Percentiles rank a stretch among this genome's conserved stretches.
These are phyloP conservation scores for Brenthis daphne DNA, from an alignment of 2,888 invertebrate species.

Conservation along the genomic window DNA sequence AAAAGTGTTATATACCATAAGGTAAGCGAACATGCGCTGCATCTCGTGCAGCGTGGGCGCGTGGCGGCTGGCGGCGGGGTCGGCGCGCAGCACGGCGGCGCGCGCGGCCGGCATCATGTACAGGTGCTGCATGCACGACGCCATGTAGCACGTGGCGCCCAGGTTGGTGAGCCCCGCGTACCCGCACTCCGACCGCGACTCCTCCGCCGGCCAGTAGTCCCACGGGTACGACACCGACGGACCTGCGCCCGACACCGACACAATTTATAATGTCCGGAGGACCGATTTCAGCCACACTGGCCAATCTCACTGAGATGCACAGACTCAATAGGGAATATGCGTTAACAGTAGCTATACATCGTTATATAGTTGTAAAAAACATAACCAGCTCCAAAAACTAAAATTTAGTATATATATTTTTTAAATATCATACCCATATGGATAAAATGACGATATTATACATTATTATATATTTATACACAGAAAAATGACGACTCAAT, in stretches of 20 bases:
- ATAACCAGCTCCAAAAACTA: too few relatives aligned
- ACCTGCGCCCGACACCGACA: constrained; percentile 58
- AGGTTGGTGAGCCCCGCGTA: constrained; percentile 97
- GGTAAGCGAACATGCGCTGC: constrained; percentile 97
- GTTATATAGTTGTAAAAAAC: too few relatives aligned
- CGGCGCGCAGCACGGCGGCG: constrained; percentile 90
- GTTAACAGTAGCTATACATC: too few relatives aligned
- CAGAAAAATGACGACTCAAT: too few relatives aligned
- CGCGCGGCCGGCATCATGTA: constrained; percentile 98
- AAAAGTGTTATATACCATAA: constrained; percentile 82
- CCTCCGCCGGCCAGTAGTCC: constrained; percentile 99
- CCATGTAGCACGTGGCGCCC: constrained; percentile 98
- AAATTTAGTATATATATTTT: too few relatives aligned
- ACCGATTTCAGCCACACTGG: too few relatives aligned
- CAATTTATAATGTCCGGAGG: not conserved
- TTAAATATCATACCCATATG: too few relatives aligned
- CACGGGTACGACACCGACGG: constrained; percentile 94
- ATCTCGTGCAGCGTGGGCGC: constrained; percentile 91
- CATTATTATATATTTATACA: too few relatives aligned
- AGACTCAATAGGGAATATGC: too few relatives aligned
- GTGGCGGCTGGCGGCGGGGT: constrained; percentile 89
- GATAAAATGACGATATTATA: too few relatives aligned
- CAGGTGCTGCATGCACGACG: constrained; percentile 97
- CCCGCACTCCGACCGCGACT: constrained; percentile 96
- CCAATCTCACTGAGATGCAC: too few relatives aligned